Evolutionary conservation across 30 jellyfish, hydroid and myxozoan species (phyloP).

Genomic region (Pseudorhiza aurosa): DNA sequence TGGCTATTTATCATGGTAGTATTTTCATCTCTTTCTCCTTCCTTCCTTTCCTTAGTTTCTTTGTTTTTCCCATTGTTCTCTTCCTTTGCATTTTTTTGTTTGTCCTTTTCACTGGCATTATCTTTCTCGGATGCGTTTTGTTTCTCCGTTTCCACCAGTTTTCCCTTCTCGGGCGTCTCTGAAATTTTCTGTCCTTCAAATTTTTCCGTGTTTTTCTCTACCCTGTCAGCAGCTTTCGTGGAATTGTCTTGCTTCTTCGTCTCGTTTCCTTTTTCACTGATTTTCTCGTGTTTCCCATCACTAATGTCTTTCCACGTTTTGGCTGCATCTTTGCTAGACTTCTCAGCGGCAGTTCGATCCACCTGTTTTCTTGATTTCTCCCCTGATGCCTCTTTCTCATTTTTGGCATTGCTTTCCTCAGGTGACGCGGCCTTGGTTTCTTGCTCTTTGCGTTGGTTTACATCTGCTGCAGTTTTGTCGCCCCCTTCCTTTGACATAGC

Average conservation of each 20-base stretch:
- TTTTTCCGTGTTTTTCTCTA: background rate
- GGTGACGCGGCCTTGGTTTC: background rate
- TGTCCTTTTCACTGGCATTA: background rate
- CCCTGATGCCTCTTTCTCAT: background rate
- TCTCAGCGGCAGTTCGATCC: background rate
- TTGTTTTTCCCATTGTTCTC: no score
- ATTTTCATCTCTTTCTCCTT: no score
- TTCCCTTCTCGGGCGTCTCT: background rate
- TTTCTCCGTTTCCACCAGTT: no score
- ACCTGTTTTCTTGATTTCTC: background rate
- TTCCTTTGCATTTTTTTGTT: background rate
- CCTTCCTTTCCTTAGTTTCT: no score
- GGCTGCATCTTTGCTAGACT: background rate
- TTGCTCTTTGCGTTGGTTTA: background rate
- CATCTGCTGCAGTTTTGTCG: background rate
- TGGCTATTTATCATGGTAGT: no score
- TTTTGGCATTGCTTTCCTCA: background rate
- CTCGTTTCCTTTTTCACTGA: background rate
- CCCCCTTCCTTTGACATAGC: background rate
- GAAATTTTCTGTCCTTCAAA: background rate
- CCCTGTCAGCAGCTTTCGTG: background rate
- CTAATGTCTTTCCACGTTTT: background rate
- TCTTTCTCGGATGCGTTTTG: background rate
- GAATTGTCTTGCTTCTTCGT: background rate
- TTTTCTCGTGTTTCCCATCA: background rate